Base-by-base conservation (phyloP, 2,888 invertebrate genomes). In the Drosophila mercatorum region DNA sequence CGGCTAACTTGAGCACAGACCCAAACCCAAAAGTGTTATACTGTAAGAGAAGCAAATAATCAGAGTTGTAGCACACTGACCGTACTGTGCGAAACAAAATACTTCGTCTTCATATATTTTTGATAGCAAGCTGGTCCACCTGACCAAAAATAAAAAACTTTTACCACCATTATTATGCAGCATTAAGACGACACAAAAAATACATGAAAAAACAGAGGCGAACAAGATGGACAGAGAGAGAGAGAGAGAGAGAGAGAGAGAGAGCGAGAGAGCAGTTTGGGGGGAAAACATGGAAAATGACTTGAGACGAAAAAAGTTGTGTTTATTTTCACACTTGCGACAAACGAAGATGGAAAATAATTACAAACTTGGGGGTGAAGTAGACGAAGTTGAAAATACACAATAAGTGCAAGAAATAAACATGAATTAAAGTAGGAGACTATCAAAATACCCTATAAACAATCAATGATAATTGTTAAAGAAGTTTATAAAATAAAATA, bases 281-380 rank as follows among this genome's bases (percentile, higher is more conserved):
- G 5, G 14, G 47, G 31, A 55, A 76, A 65, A 68, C 61, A 57
- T 53, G 82, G 59, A 70, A 89, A 88, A 88, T 89, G 83, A 65
- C 83, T 82, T 80, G 67, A 72, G 69, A 78, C 69, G 41, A 55
- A 65, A 89, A 81, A 89, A 82, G 78, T 85, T 87, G 68, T 78
- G 61, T 72, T 82, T 88, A 87, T 84, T 89, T 85, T 88, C 83
- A 88, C 84, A 89, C 84, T 85, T 89, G 83, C 67, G 88, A 83
- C 85, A 71, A 75, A 68, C 71, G 70, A 80, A 85, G 73, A 80
- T 72, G 73, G 72, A 89, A 86, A 86, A 89, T 90, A 86, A 86
- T 86, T 86, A 88, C 84, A 86, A 90, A 88, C 87, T 86, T 79
- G 49, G 31, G 71, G 52, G 36, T 40, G 56, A 70, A 68, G 75